Percentiles rank a stretch among this genome's conserved stretches.
Conservation (phyloP, 2,797 vertebrate genomes). For the Fringilla coelebs region DNA sequence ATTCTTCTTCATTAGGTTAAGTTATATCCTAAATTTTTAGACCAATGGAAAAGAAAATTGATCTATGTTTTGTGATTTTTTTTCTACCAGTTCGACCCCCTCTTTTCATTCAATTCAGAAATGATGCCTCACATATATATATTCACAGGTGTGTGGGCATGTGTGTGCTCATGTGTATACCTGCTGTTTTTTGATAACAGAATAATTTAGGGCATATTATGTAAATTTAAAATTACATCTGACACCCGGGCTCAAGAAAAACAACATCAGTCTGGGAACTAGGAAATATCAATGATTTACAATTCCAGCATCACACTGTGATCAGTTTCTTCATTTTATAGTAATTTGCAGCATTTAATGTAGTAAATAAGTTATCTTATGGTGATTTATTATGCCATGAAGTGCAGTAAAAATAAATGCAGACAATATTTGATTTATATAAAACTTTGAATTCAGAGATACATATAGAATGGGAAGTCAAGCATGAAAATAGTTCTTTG, state of each 20-base stretch:
- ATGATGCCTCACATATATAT: neutral
- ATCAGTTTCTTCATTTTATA: conserved; percentile 56
- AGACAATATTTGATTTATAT: conserved; percentile 48
- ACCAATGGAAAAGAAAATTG: neutral
- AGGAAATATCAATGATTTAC: conserved; percentile 55
- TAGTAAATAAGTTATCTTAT: conserved; percentile 47
- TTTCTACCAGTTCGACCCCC: neutral
- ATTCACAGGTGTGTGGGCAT: neutral
- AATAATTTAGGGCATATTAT: conserved; percentile 31
- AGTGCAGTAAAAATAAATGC: conserved; percentile 45
- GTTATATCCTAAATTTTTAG: neutral
- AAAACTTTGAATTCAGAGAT: conserved; percentile 42
- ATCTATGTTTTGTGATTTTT: conserved; percentile 15
- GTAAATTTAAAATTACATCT: neutral
- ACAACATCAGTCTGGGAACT: conserved; percentile 21
- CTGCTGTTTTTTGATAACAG: conserved; percentile 22
- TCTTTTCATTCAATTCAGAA: conserved; percentile 30
- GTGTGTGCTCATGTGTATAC: neutral
- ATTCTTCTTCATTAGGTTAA: conserved; percentile 25
- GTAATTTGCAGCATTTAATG: conserved; percentile 62
- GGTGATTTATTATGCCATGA: conserved; percentile 51
- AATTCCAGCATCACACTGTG: neutral
- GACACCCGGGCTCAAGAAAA: conserved; percentile 49
- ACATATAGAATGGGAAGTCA: conserved; percentile 22
- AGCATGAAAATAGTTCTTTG: neutral